phyloP scores from a whole-genome alignment of 2,113 vertebrate genomes.

The Peromyscus californicus region DNA sequence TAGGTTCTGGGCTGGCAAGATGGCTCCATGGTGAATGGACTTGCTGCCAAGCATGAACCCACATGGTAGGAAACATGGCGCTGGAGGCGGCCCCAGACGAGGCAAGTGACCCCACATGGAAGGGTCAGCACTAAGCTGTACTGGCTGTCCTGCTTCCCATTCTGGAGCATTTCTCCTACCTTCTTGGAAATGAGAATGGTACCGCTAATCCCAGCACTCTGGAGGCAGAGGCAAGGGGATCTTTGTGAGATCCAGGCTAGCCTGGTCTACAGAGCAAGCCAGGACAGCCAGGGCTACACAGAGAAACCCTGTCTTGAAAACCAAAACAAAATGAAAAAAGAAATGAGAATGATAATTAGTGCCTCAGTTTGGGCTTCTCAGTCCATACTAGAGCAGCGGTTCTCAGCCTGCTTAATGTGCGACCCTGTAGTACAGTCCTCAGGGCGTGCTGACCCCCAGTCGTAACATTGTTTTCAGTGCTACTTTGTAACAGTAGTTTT shows the following conservation, averaged over 20 bases:
- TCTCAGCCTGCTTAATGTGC: background rate
- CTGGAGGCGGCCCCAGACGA: background rate
- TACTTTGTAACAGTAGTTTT: background rate
- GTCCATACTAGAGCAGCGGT: background rate
- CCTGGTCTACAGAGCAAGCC: background rate
- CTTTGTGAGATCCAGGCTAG: background rate
- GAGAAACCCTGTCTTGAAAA: background rate
- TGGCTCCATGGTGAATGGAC: background rate
- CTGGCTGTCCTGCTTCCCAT: background rate
- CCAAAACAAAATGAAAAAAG: background rate
- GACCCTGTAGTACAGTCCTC: background rate
- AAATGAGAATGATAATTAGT: background rate
- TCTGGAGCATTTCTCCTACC: background rate
- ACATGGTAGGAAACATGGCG: background rate
- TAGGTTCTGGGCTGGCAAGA: background rate
- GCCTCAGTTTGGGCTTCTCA: background rate
- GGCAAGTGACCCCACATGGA: rapidly evolving
- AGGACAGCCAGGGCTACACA: background rate
- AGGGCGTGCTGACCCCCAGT: background rate
- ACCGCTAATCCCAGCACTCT: background rate
- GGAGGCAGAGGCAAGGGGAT: background rate
- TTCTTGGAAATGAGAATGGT: background rate
- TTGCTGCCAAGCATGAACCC: background rate
- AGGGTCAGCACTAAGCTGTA: background rate
- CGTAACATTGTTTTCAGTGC: background rate